Conservation (phyloP, 2,888 invertebrate species). For the Priocnemis perturbator region DNA sequence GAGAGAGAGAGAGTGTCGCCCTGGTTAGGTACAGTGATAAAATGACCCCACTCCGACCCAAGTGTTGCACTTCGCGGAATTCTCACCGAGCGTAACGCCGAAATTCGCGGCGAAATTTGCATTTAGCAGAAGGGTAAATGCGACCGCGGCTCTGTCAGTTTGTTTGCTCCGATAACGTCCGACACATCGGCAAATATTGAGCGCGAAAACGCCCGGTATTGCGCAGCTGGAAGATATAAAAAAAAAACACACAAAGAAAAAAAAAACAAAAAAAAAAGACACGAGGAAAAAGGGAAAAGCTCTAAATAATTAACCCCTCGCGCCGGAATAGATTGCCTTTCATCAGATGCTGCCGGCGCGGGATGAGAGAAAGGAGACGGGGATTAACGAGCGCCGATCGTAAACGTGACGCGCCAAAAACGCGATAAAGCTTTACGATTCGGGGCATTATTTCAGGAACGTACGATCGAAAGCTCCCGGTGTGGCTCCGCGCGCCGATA, state of each 20-base stretch:
- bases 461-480: slow-evolving; percentile 5
- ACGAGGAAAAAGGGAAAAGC: neutral
- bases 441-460: slow-evolving; percentile 3
- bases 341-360: neutral
- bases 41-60: neutral
- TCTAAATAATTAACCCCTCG: too few relatives aligned
- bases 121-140: neutral
- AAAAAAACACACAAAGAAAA: too few relatives aligned
- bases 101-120: neutral
- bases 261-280: neutral
- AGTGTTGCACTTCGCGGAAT: neutral
- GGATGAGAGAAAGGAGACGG: neutral
- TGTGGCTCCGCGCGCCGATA: slow-evolving; percentile 1
- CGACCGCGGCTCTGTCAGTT: too few relatives aligned
- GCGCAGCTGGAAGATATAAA: too few relatives aligned
- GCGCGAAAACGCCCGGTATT: too few relatives aligned
- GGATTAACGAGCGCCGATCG: slow-evolving; percentile 5
- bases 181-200: too few relatives aligned
- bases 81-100: slow-evolving; percentile 2
- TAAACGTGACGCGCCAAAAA: slow-evolving; percentile 12
- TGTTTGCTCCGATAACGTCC: too few relatives aligned
- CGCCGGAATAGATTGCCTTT: neutral
- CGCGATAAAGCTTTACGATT: slow-evolving; percentile 16
- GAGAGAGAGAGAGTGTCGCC: neutral
- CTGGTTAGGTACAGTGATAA: too few relatives aligned